Conservation (phyloP, 2,888 invertebrate genomes). For the Ichneumoninae sp. region DNA sequence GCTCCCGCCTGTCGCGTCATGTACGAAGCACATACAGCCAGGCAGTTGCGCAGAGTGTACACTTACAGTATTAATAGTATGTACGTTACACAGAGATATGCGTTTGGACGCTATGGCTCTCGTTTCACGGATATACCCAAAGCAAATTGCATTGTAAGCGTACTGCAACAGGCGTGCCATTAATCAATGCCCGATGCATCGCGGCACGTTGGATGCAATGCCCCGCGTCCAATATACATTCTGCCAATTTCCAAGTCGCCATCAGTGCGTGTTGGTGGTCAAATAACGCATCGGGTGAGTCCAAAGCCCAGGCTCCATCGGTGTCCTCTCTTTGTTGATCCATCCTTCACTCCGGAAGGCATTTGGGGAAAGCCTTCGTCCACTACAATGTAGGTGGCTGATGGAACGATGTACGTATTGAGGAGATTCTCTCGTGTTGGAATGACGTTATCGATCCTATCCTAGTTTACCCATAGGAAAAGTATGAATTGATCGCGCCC, state of each 20-base stretch:
- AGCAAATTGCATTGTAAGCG: slow-evolving; percentile 84
- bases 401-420: slow-evolving; percentile 40
- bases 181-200: slow-evolving; percentile 83
- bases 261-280: slow-evolving; percentile 65
- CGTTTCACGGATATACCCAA: slow-evolving; percentile 67
- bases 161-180: slow-evolving; percentile 84
- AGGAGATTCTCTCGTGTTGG: slow-evolving; percentile 37
- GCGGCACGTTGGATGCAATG: slow-evolving; percentile 53
- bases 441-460: slow-evolving; percentile 41
- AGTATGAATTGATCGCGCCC: slow-evolving; percentile 49
- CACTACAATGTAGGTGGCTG: neutral
- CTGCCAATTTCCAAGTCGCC: slow-evolving; percentile 81
- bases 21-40: slow-evolving; percentile 6
- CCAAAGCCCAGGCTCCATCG: slow-evolving; percentile 35
- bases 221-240: slow-evolving; percentile 75
- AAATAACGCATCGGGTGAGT: slow-evolving; percentile 66
- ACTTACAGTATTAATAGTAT: slow-evolving; percentile 29
- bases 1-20: slow-evolving; percentile 27
- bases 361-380: neutral
- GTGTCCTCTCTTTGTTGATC: slow-evolving; percentile 46
- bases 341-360: slow-evolving; percentile 31
- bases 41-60: slow-evolving; percentile 9
- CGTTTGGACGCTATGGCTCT: slow-evolving; percentile 25
- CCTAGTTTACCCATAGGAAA: slow-evolving; percentile 28
- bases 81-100: slow-evolving; percentile 21